Evolutionary conservation across 2,888 invertebrate genomes (phyloP).

Genomic region (Drosophila meridionalis): DNA sequence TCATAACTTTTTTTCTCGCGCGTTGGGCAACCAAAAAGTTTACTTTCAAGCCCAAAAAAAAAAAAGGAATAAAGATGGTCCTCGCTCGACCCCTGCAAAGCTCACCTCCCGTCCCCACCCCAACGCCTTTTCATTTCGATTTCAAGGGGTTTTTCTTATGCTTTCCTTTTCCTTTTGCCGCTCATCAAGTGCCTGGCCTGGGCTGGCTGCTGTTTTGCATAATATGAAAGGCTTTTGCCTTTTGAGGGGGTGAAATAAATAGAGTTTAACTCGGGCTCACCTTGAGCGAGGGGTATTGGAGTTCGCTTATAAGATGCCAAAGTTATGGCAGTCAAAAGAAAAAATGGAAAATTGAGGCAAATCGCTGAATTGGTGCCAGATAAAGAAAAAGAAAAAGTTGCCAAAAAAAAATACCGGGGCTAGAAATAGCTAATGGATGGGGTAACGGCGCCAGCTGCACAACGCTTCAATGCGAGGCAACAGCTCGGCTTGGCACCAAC

Average conservation of each 20-base stretch:
- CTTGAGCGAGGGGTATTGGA: slow-evolving; percentile 19
- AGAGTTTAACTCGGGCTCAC: slow-evolving; percentile 42
- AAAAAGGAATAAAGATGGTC: slow-evolving; percentile 13
- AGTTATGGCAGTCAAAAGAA: slow-evolving; percentile 42
- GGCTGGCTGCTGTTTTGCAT: slow-evolving; percentile 64
- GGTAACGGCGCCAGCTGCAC: neutral
- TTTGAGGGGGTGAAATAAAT: slow-evolving; percentile 9
- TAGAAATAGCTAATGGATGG: neutral
- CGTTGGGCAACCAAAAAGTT: slow-evolving; percentile 65
- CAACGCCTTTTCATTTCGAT: slow-evolving; percentile 57
- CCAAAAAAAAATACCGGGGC: neutral
- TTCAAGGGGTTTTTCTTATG: slow-evolving; percentile 49
- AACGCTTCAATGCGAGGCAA: neutral
- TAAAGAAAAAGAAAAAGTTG: neutral
- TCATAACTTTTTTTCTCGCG: slow-evolving; percentile 63
- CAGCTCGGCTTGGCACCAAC: neutral
- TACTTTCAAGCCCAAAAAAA: slow-evolving; percentile 62
- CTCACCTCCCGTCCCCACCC: neutral
- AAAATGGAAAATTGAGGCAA: slow-evolving; percentile 29
- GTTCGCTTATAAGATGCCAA: slow-evolving; percentile 49
- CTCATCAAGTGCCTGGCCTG: slow-evolving; percentile 50
- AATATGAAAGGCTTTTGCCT: slow-evolving; percentile 44
- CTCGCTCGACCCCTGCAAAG: slow-evolving; percentile 24
- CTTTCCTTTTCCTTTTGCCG: slow-evolving; percentile 27
- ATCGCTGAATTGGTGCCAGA: slow-evolving; percentile 1